Conservation (phyloP, 2,113 vertebrate species). For the Cairina moschata region DNA sequence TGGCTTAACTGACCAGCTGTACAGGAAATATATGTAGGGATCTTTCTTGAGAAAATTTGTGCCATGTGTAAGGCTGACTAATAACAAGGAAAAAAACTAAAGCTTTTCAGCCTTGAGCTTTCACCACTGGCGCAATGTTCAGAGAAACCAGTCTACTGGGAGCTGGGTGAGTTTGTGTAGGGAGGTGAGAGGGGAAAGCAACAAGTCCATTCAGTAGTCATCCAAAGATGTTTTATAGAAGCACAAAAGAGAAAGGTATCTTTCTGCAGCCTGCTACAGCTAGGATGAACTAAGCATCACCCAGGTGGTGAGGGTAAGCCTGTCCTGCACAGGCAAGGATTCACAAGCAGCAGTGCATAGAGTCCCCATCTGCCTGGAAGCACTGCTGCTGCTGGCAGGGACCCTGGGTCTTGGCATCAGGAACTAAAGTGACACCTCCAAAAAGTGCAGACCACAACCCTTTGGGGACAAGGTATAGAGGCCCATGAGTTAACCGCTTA, state of each 20-base stretch:
- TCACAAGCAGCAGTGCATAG: accelerated
- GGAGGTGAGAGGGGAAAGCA: neutral
- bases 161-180: neutral
- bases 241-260: neutral
- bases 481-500: neutral
- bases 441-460: neutral
- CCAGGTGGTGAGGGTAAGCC: neutral
- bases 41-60: neutral
- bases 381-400: neutral
- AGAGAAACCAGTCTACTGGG: neutral
- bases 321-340: neutral
- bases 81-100: neutral
- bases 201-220: neutral
- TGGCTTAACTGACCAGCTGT: conserved; percentile 23
- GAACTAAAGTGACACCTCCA: neutral
- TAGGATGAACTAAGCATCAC: neutral
- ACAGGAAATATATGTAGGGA: conserved; percentile 16
- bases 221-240: neutral
- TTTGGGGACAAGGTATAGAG: neutral
- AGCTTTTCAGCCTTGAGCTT: neutral
- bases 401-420: neutral
- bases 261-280: neutral
- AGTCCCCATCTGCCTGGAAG: neutral
- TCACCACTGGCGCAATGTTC: neutral
- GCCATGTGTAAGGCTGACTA: neutral